Evolutionary conservation across 2,113 vertebrate species (phyloP), one percentile per base, ranked within the genome.

Genomic region (Abramis brama): DNA sequence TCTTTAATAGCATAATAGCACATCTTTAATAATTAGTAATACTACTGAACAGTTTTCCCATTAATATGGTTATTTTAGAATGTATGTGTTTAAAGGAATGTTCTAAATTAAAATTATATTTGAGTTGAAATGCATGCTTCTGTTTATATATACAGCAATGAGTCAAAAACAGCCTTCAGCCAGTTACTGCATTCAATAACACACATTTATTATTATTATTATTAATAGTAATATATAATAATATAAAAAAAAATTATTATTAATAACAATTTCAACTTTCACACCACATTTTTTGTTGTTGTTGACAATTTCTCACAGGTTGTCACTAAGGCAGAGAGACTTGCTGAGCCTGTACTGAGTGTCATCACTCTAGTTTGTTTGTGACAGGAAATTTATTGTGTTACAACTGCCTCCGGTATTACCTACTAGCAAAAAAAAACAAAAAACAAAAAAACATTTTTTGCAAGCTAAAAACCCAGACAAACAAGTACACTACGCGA

Each of bases 291-390:
- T 25, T 60, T n/a, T 60, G 11, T n/a, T 45, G 8, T 36, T 43
- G 39, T 45, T 74, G 39, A 45, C 70, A 70, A 39, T 70, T 39
- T 68, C 7, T 36, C 30, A 70, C 25, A 23, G n/a, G 5, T n/a
- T n/a, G 36, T 73, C 39, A 43, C 70, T 73, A 10, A 11, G 36
- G 36, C 71, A 74, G 43, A 25, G 11, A 47, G 36, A 47, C 23
- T 47, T 15, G 7, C 23, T 17, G 23, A 74, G 23, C 23, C 45
- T 74, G 43, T 74, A 43, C 71, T 74, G 71, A 74, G 21, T 45
- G 4, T 74, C 11, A 74, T 74, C 23, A 74, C 71, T 73, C 39
- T 33, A 64, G 60, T 64, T 33, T 74, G 71, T 74, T 47, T 74
- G 43, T 47, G 71, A 47, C 71, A 45, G 71, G 21, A 74, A n/a